phyloP scores from a whole-genome alignment of 2,113 vertebrate species.

The Sander lucioperca region DNA sequence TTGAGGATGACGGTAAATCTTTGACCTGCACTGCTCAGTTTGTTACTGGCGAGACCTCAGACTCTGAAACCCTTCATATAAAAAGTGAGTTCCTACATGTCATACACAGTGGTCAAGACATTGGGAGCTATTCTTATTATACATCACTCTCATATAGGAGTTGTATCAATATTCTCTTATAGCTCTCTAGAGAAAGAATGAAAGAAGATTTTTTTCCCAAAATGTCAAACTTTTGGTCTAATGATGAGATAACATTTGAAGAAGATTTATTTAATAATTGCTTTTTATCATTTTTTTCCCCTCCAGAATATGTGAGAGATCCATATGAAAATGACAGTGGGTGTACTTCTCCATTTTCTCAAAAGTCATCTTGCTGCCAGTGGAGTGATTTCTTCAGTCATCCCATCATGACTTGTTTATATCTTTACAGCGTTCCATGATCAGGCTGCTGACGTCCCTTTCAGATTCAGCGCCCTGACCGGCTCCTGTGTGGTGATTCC shows the following conservation, averaged over 20 bases:
- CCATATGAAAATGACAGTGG: constrained; percentile 30
- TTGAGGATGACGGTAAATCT: constrained; percentile 59
- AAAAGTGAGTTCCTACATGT: constrained; percentile 59
- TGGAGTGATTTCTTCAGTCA: not conserved
- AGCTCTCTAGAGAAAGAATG: not conserved
- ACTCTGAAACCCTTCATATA: constrained; percentile 53
- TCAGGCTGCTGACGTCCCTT: constrained; percentile 55
- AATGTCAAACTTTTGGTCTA: not conserved
- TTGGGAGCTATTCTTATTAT: not conserved
- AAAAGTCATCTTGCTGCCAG: not conserved
- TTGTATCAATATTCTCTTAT: not conserved
- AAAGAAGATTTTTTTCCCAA: not conserved
- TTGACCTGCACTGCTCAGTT: constrained; percentile 70
- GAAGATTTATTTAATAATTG: not conserved
- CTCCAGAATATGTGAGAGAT: constrained; percentile 53
- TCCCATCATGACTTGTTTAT: not conserved
- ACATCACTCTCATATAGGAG: not conserved
- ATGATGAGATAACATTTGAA: no score
- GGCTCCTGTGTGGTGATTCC: constrained; percentile 79
- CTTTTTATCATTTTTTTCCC: not conserved
- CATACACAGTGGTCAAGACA: not conserved
- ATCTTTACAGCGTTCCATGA: constrained; percentile 23
- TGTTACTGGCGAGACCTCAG: constrained; percentile 37
- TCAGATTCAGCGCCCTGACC: constrained; percentile 60
- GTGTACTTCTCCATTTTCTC: not conserved